phyloP scores from a whole-genome alignment of 2,113 vertebrate species.

The Athene cunicularia region DNA sequence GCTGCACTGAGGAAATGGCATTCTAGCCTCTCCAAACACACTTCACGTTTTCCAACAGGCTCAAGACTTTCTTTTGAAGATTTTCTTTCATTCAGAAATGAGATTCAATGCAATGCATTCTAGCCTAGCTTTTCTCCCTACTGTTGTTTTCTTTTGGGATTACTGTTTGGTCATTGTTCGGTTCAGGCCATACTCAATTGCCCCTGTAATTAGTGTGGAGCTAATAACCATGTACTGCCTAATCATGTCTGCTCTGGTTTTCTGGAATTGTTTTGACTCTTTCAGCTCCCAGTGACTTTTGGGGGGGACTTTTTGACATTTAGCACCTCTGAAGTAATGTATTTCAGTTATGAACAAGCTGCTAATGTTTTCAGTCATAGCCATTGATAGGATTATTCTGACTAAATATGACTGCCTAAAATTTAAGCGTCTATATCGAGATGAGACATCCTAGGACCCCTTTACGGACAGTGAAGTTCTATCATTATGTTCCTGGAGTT shows the following conservation, averaged over 20 bases:
- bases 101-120: constrained; percentile 22
- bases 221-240: constrained; percentile 15
- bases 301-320: background rate
- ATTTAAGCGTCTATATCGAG: background rate
- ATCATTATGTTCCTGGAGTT: background rate
- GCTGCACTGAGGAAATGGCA: background rate
- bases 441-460: background rate
- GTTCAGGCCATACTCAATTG: constrained; percentile 25
- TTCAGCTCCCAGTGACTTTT: background rate
- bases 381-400: background rate
- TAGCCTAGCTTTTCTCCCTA: constrained; percentile 36
- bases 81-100: constrained; percentile 6
- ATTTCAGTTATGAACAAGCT: background rate
- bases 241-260: background rate
- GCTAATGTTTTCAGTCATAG: background rate
- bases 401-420: background rate
- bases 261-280: background rate
- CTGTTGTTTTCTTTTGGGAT: constrained; percentile 60
- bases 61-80: constrained; percentile 30
- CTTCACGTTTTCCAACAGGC: background rate
- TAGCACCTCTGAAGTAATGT: background rate
- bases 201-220: constrained; percentile 40
- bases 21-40: background rate
- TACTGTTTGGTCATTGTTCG: constrained; percentile 28
- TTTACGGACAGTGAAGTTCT: background rate